Evolutionary conservation across 2,113 vertebrate genomes (phyloP), one percentile per base, ranked within the genome.

Genomic region (Sphaerodactylus townsendi): DNA sequence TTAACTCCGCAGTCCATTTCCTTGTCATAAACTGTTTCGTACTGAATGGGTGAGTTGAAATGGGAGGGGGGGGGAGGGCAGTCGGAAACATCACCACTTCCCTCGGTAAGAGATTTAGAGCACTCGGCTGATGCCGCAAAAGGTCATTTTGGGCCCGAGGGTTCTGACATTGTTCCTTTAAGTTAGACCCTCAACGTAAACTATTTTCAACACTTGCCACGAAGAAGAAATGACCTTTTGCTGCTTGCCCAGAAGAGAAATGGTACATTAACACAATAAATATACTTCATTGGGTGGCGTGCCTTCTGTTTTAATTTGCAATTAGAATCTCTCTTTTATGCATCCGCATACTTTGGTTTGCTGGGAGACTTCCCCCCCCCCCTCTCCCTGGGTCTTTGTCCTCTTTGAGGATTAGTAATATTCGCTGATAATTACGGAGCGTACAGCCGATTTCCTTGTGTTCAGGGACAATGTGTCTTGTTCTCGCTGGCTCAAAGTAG

Each of bases 191-290:
- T 95, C 92, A 93, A 92, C 90, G 90, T 93, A 96, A 96, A 96
- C 95, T 96, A 94, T 96, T 96, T 96, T 96, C 95, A 96, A 95
- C 95, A 96, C 96, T 96, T 96, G 95, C 95, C 95, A 95, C 85
- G 88, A 94, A 96, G 95, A 95, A 93, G 93, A 95, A 95, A 94
- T 96, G 96, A 97, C 96, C 96, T 97, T 97, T 96, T 95, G 90
- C 96, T 95, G 92, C 94, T 96, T 92, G 95, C 95, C 95, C 91
- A 93, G 95, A 94, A 96, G 95, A 95, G 93, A 96, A 95, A 91
- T 94, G 88, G 88, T 92, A 90, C 48, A 83, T 96, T 96, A 95
- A 94, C 95, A 95, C 93, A 95, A 90, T 92, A 95, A 95, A 95
- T 95, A 93, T 13, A 90, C 85, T 94, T 92, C 44, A 71, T 93